A percentile compares a stretch with the other conserved stretches of the same genome.
These are phyloP conservation scores for Trichogramma evanescens DNA, from an alignment of 2,888 invertebrate species.

Conservation along the genomic window DNA sequence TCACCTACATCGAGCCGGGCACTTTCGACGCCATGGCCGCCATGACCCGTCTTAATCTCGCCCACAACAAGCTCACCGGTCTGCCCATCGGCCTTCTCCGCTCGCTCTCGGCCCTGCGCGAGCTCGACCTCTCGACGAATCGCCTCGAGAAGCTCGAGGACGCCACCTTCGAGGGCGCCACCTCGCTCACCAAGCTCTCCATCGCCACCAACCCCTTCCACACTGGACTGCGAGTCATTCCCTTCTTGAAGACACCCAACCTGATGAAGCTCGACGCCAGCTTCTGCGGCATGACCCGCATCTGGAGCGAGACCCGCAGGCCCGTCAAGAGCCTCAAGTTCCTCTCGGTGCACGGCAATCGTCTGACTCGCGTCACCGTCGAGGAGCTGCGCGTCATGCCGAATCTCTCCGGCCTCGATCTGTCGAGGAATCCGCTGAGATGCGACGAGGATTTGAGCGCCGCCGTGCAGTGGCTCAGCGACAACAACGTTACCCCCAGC, in stretches of 20 bases:
- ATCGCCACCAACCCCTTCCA: conserved; percentile 65
- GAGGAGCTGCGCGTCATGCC: conserved; percentile 56
- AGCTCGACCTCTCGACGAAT: conserved; percentile 69
- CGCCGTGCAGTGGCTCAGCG: conserved; percentile 59
- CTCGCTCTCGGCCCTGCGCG: conserved; percentile 55
- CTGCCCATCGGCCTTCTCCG: conserved; percentile 39
- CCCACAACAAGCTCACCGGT: conserved; percentile 52
- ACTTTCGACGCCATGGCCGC: conserved; percentile 68
- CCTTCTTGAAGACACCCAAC: conserved; percentile 58
- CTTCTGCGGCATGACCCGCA: conserved; percentile 58
- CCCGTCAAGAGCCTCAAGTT: conserved; percentile 39
- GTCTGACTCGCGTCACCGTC: conserved; percentile 48
- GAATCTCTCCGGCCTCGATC: conserved; percentile 55
- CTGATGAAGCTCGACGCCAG: conserved; percentile 66
- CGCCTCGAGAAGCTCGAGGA: conserved; percentile 56
- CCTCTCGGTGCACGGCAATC: conserved; percentile 39
- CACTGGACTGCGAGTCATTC: conserved; percentile 57
- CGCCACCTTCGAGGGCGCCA: conserved; percentile 61
- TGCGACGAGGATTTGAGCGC: conserved; percentile 64
- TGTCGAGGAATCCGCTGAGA: conserved; percentile 60
- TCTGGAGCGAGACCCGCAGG: conserved; percentile 55
- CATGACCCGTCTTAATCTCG: conserved; percentile 59
- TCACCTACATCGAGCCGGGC: conserved; percentile 57
- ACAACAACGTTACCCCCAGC: conserved; percentile 54
- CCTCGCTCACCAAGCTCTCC: conserved; percentile 59